Evolutionary conservation across 2,797 vertebrate genomes (phyloP).

Genomic region (Cossypha caffra): DNA sequence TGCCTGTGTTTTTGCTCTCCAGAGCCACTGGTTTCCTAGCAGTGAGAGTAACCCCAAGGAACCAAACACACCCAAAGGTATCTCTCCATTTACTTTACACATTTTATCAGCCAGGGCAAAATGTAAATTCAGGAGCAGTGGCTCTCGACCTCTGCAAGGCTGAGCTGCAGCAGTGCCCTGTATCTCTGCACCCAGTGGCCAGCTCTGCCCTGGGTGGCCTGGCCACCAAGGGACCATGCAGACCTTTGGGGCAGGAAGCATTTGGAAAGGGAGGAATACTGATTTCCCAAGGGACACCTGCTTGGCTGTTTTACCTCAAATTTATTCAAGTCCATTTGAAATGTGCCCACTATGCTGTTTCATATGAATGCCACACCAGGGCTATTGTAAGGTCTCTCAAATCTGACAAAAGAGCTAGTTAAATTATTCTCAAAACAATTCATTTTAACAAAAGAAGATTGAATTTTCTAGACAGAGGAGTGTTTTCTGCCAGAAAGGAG

Average conservation of each 20-base stretch:
- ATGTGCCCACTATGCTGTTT: background rate
- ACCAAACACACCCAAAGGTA: background rate
- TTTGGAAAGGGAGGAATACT: background rate
- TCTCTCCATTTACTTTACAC: background rate
- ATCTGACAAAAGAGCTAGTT: background rate
- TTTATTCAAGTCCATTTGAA: background rate
- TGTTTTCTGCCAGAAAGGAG: background rate
- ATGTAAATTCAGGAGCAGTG: background rate
- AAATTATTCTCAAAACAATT: background rate
- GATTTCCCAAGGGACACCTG: background rate
- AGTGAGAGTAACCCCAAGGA: background rate
- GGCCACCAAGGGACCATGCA: accelerated
- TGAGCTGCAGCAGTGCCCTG: background rate
- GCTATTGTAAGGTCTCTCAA: background rate
- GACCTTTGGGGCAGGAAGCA: background rate
- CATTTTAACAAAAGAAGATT: background rate
- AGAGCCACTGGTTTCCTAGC: background rate
- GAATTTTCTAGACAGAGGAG: background rate
- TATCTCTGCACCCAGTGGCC: background rate
- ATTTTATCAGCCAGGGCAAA: background rate
- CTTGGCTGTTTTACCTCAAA: background rate
- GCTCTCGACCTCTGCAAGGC: background rate
- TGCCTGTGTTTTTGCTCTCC: background rate
- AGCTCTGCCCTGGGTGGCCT: background rate
- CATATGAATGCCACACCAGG: background rate